These are phyloP conservation scores for Garra rufa DNA, from an alignment of 2,113 vertebrate species.

Conservation along the genomic window DNA sequence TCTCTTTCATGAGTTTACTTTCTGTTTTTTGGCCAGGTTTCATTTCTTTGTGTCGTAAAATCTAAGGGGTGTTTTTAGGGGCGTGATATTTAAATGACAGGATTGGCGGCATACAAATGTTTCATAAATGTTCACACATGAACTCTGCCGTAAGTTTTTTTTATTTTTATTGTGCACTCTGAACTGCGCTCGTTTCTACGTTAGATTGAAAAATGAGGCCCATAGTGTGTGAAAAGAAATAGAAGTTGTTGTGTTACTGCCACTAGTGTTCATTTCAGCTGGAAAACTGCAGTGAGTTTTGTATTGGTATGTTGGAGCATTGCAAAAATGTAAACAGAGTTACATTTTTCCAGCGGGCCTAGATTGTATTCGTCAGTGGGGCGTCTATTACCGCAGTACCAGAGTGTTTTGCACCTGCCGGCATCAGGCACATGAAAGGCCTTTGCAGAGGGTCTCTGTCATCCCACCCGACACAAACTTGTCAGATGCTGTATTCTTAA, in stretches of 20 bases:
- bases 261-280: neutral
- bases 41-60: too few relatives aligned
- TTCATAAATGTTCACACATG: too few relatives aligned
- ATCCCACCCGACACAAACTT: constrained; percentile 10
- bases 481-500: neutral
- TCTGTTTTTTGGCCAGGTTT: too few relatives aligned
- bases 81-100: too few relatives aligned
- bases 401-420: neutral
- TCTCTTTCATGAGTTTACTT: too few relatives aligned
- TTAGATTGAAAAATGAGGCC: too few relatives aligned
- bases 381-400: neutral
- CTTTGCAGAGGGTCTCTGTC: neutral
- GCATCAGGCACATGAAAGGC: neutral
- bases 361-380: neutral
- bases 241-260: neutral
- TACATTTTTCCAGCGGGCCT: neutral
- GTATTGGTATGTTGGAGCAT: neutral
- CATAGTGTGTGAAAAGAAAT: neutral
- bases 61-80: too few relatives aligned
- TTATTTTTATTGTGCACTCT: too few relatives aligned
- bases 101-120: too few relatives aligned
- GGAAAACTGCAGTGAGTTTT: neutral
- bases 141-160: too few relatives aligned
- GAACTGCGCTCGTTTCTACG: too few relatives aligned
- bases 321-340: neutral